These are phyloP conservation scores for Brachylomia viminalis DNA, from an alignment of 2,888 invertebrate species.

Conservation along the genomic window DNA sequence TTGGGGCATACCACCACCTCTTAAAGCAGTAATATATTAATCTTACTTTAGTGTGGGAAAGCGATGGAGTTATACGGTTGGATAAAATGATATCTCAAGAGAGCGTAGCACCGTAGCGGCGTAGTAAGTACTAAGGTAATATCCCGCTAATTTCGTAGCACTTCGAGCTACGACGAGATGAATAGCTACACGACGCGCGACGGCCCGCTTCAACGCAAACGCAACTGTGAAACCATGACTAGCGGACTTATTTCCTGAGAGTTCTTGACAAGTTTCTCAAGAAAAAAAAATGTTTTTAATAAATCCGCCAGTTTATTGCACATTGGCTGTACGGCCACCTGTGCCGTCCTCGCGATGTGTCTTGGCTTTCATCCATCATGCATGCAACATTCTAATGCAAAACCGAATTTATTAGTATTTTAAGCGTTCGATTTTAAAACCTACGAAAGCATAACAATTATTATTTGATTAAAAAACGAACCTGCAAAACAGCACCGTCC, in stretches of 20 bases:
- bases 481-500: not conserved
- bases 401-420: not conserved
- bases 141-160: conserved; percentile 44
- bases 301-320: not conserved
- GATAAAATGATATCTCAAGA: conserved; percentile 13
- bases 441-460: not conserved
- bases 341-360: too few relatives aligned
- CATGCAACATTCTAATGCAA: too few relatives aligned
- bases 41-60: not conserved
- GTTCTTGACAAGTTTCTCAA: not conserved
- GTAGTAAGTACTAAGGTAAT: conserved; percentile 42
- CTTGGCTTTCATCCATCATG: too few relatives aligned
- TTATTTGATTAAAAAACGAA: not conserved
- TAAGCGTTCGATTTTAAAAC: not conserved
- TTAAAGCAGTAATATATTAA: not conserved
- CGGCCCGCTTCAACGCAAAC: conserved; percentile 18
- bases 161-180: conserved; percentile 45
- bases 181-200: conserved; percentile 38
- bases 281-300: not conserved
- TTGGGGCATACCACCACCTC: too few relatives aligned
- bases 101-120: conserved; percentile 29
- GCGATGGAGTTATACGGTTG: not conserved
- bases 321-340: not conserved
- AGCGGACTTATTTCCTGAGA: not conserved
- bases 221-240: conserved; percentile 25